Percentiles rank a stretch among this genome's conserved stretches.
These are phyloP conservation scores for Tangara arthus DNA, from an alignment of 2,797 vertebrate genomes.

Conservation along the genomic window DNA sequence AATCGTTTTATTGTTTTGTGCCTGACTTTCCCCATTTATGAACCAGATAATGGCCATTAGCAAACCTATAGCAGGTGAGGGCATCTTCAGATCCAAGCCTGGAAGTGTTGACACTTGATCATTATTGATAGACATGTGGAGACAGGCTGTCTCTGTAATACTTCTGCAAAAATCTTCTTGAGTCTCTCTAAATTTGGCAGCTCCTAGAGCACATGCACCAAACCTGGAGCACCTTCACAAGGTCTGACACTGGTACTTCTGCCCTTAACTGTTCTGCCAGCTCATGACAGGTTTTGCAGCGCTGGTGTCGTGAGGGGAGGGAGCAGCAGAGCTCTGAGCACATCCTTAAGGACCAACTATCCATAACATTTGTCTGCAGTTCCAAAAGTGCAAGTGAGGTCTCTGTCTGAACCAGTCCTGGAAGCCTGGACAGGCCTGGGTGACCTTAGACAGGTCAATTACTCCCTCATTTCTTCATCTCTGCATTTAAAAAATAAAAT, in stretches of 20 bases:
- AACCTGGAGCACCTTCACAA: constrained; percentile 17
- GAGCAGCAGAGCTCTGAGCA: background rate
- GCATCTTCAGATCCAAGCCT: constrained; percentile 2
- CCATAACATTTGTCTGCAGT: background rate
- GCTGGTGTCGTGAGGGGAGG: background rate
- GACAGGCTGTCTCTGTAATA: constrained; percentile 29
- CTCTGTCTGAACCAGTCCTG: background rate
- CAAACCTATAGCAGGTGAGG: background rate
- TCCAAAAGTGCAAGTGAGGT: background rate
- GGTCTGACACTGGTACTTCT: background rate
- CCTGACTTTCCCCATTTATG: background rate
- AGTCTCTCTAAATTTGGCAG: constrained; percentile 2
- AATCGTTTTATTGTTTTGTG: constrained; percentile 32
- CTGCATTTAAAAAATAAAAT: background rate
- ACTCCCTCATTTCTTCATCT: background rate
- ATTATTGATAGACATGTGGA: background rate
- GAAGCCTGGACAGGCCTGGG: background rate
- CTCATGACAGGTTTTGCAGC: background rate
- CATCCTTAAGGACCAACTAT: background rate
- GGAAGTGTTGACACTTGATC: constrained; percentile 15
- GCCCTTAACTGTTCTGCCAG: background rate
- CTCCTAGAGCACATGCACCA: background rate
- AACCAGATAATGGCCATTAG: background rate
- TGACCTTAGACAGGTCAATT: background rate
- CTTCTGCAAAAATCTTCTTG: background rate